These are phyloP conservation scores for Opisthograptis luteolata DNA, from an alignment of 2,888 invertebrate genomes.

Conservation along the genomic window DNA sequence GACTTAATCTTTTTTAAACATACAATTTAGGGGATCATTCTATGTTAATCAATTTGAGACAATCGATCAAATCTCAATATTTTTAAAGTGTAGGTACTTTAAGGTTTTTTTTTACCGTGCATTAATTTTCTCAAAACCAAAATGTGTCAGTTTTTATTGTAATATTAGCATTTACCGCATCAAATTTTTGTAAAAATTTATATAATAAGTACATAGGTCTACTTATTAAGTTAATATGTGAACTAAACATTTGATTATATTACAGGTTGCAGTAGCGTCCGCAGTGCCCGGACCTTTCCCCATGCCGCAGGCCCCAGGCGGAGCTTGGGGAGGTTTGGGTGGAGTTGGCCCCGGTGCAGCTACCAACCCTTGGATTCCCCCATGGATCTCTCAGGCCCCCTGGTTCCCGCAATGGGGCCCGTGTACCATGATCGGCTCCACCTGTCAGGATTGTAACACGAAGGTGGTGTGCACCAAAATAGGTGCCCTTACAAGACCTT, in stretches of 20 bases:
- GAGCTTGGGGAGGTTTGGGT: conserved; percentile 36
- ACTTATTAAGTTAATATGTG: background rate
- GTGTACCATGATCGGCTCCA: conserved; percentile 61
- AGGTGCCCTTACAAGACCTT: conserved; percentile 64
- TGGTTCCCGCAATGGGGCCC: conserved; percentile 72
- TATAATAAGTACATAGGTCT: too few species aligned
- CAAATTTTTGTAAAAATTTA: too few species aligned
- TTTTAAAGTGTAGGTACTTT: too few species aligned
- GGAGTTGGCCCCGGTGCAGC: conserved; percentile 43
- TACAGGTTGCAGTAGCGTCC: conserved; percentile 59
- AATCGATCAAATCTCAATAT: too few species aligned
- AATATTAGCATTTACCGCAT: too few species aligned
- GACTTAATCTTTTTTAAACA: too few species aligned
- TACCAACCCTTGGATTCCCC: conserved; percentile 69
- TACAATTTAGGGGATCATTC: too few species aligned
- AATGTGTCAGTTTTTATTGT: too few species aligned
- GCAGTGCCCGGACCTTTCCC: conserved; percentile 60
- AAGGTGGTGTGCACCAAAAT: conserved; percentile 70
- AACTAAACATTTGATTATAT: background rate
- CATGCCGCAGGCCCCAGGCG: conserved; percentile 37
- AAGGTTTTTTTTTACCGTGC: too few species aligned
- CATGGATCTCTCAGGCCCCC: conserved; percentile 67
- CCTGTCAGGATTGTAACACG: conserved; percentile 68
- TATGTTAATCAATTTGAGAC: too few species aligned
- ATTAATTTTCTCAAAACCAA: too few species aligned